Percentiles rank a stretch among this genome's conserved stretches.
These are phyloP conservation scores for Cinclus mexicanus DNA, from an alignment of 2,113 vertebrate genomes.

Conservation along the genomic window DNA sequence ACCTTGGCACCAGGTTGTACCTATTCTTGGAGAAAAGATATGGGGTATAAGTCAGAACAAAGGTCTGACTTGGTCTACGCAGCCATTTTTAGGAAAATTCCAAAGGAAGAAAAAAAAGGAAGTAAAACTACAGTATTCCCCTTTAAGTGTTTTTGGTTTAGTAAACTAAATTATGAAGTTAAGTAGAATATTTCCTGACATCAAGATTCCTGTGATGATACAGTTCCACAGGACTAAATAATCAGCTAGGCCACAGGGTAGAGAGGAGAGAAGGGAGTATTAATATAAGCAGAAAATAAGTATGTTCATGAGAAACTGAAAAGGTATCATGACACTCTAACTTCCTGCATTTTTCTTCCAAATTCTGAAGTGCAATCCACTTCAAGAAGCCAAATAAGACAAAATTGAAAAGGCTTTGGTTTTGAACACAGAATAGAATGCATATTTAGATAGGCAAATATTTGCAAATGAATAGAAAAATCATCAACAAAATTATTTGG, in stretches of 20 bases:
- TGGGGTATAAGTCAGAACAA: neutral
- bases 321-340: neutral
- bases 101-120: neutral
- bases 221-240: neutral
- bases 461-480: neutral
- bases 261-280: neutral
- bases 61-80: neutral
- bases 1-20: neutral
- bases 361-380: neutral
- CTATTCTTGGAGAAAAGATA: neutral
- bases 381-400: neutral
- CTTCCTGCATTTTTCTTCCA: neutral
- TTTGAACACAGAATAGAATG: neutral
- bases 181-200: neutral
- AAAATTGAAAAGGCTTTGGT: neutral
- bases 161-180: neutral
- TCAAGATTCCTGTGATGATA: neutral
- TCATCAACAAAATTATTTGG: slow-evolving; percentile 19
- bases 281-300: neutral
- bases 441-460: neutral
- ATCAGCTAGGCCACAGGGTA: neutral
- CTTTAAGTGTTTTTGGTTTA: neutral
- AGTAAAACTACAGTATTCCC: neutral
- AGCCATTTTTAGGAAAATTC: neutral
- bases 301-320: neutral